These are phyloP conservation scores for Endomychus coccineus DNA, from an alignment of 2,888 invertebrate genomes.

Conservation along the genomic window DNA sequence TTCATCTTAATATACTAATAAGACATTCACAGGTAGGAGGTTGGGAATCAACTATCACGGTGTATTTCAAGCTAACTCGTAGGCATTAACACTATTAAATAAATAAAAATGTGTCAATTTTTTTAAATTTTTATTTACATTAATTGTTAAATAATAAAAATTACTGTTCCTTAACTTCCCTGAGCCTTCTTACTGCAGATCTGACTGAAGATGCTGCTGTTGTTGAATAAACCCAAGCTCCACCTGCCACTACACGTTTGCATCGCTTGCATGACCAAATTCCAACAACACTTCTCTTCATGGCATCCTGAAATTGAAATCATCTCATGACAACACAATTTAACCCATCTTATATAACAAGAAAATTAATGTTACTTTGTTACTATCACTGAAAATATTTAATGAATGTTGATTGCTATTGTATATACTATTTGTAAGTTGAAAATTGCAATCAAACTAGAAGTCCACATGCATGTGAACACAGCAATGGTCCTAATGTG, in stretches of 20 bases:
- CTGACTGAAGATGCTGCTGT: conserved; percentile 96
- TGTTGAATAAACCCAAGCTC: conserved; percentile 98
- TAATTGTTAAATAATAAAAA: conserved; percentile 19
- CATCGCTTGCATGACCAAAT: conserved; percentile 98
- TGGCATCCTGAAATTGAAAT: conserved; percentile 81
- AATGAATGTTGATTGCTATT: not conserved
- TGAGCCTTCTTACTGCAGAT: conserved; percentile 92
- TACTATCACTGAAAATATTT: too few species aligned
- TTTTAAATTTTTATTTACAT: conserved; percentile 1
- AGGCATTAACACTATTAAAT: too few species aligned
- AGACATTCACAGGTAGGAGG: too few species aligned
- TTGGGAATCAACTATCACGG: too few species aligned
- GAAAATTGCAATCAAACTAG: too few species aligned
- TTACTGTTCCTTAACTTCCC: conserved; percentile 79
- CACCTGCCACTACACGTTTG: conserved; percentile 94
- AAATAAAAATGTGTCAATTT: conserved; percentile 7
- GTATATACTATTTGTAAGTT: not conserved
- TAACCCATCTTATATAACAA: conserved; percentile 1
- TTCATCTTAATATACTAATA: too few species aligned
- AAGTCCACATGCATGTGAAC: too few species aligned
- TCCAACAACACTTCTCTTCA: conserved; percentile 96
- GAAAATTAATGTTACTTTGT: too few species aligned
- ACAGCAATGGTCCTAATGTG: too few species aligned
- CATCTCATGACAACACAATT: conserved; percentile 5
- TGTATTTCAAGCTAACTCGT: too few species aligned